Evolutionary conservation across 2,113 vertebrate genomes (phyloP), one percentile per base, ranked within the genome.

Genomic region (Amia ocellicauda): DNA sequence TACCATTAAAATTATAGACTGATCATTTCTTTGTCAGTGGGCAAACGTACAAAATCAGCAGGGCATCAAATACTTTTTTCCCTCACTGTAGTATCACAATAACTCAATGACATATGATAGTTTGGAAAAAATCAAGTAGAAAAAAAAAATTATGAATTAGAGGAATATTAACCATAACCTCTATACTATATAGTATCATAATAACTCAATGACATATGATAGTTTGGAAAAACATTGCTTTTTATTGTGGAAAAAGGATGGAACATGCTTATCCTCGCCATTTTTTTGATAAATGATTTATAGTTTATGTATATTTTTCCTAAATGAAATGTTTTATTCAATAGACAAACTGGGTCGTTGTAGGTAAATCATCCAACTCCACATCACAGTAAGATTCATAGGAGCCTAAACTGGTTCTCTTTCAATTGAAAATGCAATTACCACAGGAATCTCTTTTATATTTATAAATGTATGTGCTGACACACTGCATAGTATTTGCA

Each of bases 251-350:
- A 42, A 41, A 19, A 41, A 42, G 36, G 51, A 54, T 42, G 53
- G 11, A 26, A 42, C 22, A 22, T 14, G 49, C 13, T 10, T 31
- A 47, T 17, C 20, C 42, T 1, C 5, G 42, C 27, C 19, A 14
- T 2, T 23, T 36, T 19, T 22, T 17, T 69, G 59, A 49, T 55
- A 43, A 55, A 68, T 73, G 72, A 76, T 79, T 78, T 78, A 80
- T 79, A 67, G 54, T 28, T 67, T 62, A 64, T 63, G 63, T 63
- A 58, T 66, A 67, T 78, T 64, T 66, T 61, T 68, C 74, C 62
- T 74, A 81, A 78, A 80, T 80, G 73, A 72, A 62, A 76, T 78
- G 77, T 82, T 83, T 83, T 80, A 81, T 81, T 83, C 77, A 80
- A 74, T 69, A 64, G 40, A 75, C 70, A 64, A 49, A 80, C 74